phyloP scores from a whole-genome alignment of 2,797 vertebrate species.

The Neomorphus geoffroyi region DNA sequence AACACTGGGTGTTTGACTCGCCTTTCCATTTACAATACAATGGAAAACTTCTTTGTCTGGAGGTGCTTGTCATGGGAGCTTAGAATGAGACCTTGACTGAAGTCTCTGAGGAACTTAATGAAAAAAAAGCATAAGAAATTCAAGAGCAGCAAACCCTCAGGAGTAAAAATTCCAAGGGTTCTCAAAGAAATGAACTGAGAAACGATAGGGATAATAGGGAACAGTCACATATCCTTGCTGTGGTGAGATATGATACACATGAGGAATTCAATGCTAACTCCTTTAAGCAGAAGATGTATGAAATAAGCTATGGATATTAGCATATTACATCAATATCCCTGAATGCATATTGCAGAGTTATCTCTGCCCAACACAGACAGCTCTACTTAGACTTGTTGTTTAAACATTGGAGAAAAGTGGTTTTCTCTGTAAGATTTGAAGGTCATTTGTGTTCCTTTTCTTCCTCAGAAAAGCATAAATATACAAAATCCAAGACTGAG shows the following conservation, averaged over 20 bases:
- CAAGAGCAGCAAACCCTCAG: background rate
- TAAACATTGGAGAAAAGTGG: background rate
- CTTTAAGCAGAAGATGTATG: background rate
- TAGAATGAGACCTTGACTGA: background rate
- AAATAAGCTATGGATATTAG: background rate
- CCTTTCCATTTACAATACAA: background rate
- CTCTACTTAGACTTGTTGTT: background rate
- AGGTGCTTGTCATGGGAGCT: background rate
- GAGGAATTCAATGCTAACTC: background rate
- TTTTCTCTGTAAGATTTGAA: background rate
- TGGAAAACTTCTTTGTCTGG: background rate
- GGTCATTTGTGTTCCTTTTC: background rate
- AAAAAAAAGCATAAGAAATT: background rate
- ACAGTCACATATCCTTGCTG: background rate
- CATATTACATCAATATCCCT: background rate
- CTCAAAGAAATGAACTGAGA: background rate
- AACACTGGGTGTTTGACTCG: background rate
- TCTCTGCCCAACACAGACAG: background rate
- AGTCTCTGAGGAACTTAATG: background rate
- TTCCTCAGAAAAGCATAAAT: background rate
- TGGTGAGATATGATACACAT: background rate
- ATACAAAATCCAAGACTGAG: background rate
- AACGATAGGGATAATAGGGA: background rate
- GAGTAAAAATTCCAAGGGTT: background rate
- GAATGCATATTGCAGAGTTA: background rate